Conservation (phyloP, 1,140 invertebrate genomes). For the Drosophila chauvacae region DNA sequence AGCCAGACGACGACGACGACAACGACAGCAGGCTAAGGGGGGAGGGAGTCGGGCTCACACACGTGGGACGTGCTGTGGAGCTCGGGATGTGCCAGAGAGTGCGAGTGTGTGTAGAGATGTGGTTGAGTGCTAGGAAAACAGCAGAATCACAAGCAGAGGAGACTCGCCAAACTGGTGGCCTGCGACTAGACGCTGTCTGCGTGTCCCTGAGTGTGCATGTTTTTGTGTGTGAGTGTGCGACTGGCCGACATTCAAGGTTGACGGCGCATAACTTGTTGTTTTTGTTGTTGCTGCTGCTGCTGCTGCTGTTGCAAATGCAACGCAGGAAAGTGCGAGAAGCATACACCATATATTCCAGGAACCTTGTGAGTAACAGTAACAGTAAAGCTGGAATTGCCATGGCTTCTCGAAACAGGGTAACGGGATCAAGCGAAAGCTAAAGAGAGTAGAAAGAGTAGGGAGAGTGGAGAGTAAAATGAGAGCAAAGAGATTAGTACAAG, state of each 20-base stretch:
- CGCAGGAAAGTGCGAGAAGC: slow-evolving; percentile 18
- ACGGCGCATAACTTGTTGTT: slow-evolving; percentile 67
- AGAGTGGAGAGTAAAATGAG: neutral
- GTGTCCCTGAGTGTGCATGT: slow-evolving; percentile 7
- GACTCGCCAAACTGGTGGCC: slow-evolving; percentile 58
- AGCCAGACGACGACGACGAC: slow-evolving; percentile 45
- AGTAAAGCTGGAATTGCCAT: slow-evolving; percentile 13
- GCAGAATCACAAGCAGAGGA: slow-evolving; percentile 12
- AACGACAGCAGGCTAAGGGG: slow-evolving; percentile 1
- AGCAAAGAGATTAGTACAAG: neutral
- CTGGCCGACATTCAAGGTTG: slow-evolving; percentile 80
- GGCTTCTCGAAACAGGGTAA: slow-evolving; percentile 25
- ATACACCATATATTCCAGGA: slow-evolving; percentile 2
- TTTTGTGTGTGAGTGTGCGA: slow-evolving; percentile 51
- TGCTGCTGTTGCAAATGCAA: slow-evolving; percentile 48
- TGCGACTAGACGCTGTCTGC: slow-evolving; percentile 35
- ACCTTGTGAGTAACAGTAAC: slow-evolving; percentile 22
- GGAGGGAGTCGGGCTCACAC: slow-evolving; percentile 21
- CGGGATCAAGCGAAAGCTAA: slow-evolving; percentile 13
- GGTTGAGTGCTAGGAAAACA: slow-evolving; percentile 46
- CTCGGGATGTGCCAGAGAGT: slow-evolving; percentile 10
- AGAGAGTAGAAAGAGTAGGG: neutral
- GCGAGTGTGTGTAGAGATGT: slow-evolving; percentile 7
- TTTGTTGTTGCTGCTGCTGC: neutral
- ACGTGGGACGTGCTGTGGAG: slow-evolving; percentile 50